phyloP scores from a whole-genome alignment of 1,140 invertebrate species.

The Chymomyza costata region DNA sequence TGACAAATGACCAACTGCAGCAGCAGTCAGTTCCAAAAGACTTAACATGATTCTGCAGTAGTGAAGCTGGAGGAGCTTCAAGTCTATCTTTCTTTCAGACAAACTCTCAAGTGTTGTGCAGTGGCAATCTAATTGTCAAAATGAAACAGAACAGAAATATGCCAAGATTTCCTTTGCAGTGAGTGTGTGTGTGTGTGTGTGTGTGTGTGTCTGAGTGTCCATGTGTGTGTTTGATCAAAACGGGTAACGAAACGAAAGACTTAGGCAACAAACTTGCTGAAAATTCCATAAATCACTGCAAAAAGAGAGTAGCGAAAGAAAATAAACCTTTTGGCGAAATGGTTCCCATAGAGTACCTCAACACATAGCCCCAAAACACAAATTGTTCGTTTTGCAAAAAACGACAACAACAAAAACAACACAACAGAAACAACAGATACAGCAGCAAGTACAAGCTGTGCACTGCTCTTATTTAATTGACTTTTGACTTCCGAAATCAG shows the following conservation, averaged over 20 bases:
- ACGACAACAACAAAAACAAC: conserved; percentile 17
- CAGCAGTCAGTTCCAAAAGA: no score
- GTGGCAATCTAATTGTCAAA: conserved; percentile 48
- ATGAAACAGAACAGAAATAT: conserved; percentile 21
- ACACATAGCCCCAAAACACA: conserved; percentile 53
- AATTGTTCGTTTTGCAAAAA: conserved; percentile 63
- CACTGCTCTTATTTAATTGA: conserved; percentile 74
- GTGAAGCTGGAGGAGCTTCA: no score
- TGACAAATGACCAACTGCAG: no score
- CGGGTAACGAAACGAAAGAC: conserved; percentile 25
- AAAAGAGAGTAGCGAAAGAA: not conserved
- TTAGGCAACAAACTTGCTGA: conserved; percentile 28
- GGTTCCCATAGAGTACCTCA: conserved; percentile 62
- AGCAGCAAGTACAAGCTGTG: conserved; percentile 65
- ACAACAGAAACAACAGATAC: conserved; percentile 22
- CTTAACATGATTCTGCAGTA: conserved; percentile 6
- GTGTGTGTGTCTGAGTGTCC: no score
- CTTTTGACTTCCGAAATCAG: conserved; percentile 67
- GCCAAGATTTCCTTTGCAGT: no score
- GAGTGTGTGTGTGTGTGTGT: no score
- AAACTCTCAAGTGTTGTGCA: conserved; percentile 27
- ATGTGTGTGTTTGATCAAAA: no score
- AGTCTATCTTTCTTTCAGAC: no score
- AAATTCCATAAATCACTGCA: conserved; percentile 13
- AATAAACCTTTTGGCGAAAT: conserved; percentile 55